These are phyloP conservation scores for Aurelia aurita DNA, from an alignment of 30 jellyfish, hydroid and myxozoan genomes.

Conservation along the genomic window DNA sequence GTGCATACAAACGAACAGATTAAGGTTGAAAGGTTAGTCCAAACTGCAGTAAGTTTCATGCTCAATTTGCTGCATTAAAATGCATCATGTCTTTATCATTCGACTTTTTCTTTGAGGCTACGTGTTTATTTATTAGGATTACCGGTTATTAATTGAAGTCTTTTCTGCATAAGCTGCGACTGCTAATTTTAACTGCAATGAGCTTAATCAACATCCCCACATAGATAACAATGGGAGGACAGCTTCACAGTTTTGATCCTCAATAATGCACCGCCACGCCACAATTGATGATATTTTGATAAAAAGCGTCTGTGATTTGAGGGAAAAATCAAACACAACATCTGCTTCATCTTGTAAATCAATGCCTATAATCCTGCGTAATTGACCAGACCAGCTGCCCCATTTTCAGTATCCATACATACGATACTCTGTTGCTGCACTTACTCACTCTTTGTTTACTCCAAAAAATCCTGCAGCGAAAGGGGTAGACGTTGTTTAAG, in stretches of 20 bases:
- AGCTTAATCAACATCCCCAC: not conserved
- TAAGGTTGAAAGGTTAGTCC: too few relatives aligned
- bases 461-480: too few relatives aligned
- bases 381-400: conserved; percentile 48
- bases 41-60: too few relatives aligned
- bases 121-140: too few relatives aligned
- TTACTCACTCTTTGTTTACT: too few relatives aligned
- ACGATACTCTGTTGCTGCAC: not conserved
- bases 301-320: conserved; percentile 17
- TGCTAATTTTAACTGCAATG: not conserved
- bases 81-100: too few relatives aligned
- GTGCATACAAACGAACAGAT: too few relatives aligned
- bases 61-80: too few relatives aligned
- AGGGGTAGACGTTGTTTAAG: too few relatives aligned
- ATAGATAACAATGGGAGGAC: not conserved
- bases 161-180: not conserved
- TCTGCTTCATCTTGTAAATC: conserved; percentile 39
- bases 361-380: conserved; percentile 19
- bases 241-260: conserved; percentile 10
- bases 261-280: conserved; percentile 26
- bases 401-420: conserved; percentile 6
- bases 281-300: conserved; percentile 33
- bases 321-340: conserved; percentile 1
- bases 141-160: not conserved
- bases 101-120: too few relatives aligned